Percentiles rank a stretch among this genome's conserved stretches.
Conservation (phyloP, 2,888 invertebrate species). For the Abrostola triplasia region DNA sequence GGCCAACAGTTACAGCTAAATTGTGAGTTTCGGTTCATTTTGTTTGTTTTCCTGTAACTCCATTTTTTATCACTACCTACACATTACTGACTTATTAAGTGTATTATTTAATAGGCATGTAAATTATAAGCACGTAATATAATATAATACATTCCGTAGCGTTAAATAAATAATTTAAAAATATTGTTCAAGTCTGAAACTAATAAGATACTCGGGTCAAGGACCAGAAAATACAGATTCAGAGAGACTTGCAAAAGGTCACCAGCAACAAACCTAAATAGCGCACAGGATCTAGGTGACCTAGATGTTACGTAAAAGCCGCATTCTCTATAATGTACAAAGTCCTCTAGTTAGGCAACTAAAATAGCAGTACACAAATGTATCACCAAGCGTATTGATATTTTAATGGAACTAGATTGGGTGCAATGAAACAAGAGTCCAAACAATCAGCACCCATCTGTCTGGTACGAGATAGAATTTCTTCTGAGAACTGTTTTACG, state of each 20-base stretch:
- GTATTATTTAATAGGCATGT: slow-evolving; percentile 27
- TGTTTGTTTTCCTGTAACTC: slow-evolving; percentile 46
- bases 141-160: too few relatives aligned
- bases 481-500: slow-evolving; percentile 47
- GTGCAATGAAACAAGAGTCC: slow-evolving; percentile 63
- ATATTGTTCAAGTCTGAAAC: background rate
- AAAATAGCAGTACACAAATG: slow-evolving; percentile 46
- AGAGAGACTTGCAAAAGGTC: slow-evolving; percentile 26
- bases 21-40: slow-evolving; percentile 34
- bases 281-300: slow-evolving; percentile 38
- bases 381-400: slow-evolving; percentile 60
- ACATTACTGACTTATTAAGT: too few relatives aligned
- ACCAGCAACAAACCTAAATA: slow-evolving; percentile 18
- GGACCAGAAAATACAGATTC: slow-evolving; percentile 17
- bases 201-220: background rate
- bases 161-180: background rate
- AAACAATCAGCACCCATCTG: slow-evolving; percentile 60
- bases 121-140: too few relatives aligned
- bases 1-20: slow-evolving; percentile 8
- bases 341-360: slow-evolving; percentile 15
- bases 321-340: slow-evolving; percentile 10
- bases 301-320: slow-evolving; percentile 24
- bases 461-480: slow-evolving; percentile 51
- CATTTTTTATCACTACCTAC: slow-evolving; percentile 39
- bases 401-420: slow-evolving; percentile 67